Percentiles rank a stretch among this genome's conserved stretches.
Evolutionary conservation across 1,140 invertebrate genomes (phyloP).

Genomic region (Bombus vancouverensis): DNA sequence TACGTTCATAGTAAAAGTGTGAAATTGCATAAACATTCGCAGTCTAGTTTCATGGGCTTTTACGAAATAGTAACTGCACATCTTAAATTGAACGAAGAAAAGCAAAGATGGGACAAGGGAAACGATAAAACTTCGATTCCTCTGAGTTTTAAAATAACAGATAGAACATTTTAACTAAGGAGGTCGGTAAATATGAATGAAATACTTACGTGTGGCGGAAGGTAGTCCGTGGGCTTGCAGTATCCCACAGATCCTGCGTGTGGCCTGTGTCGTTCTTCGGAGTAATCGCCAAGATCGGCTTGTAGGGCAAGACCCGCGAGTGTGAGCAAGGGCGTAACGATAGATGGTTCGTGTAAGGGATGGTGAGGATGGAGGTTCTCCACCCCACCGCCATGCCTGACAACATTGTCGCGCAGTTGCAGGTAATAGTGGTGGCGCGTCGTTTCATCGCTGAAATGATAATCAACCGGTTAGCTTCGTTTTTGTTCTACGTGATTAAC

Average conservation of each 20-base stretch:
- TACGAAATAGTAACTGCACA: no score
- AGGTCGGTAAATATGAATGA: neutral
- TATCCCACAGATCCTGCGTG: slow-evolving; percentile 87
- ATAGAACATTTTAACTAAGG: neutral
- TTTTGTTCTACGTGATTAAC: neutral
- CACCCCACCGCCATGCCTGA: slow-evolving; percentile 86
- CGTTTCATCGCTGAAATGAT: slow-evolving; percentile 89
- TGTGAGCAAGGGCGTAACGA: slow-evolving; percentile 85
- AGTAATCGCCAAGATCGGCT: slow-evolving; percentile 93
- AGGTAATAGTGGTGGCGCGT: slow-evolving; percentile 96
- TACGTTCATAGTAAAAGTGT: no score
- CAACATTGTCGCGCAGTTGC: slow-evolving; percentile 95
- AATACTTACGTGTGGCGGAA: slow-evolving; percentile 84
- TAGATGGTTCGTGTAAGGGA: slow-evolving; percentile 85
- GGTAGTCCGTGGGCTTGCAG: slow-evolving; percentile 91
- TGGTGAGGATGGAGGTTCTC: slow-evolving; percentile 83
- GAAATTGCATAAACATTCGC: no score
- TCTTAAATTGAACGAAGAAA: no score
- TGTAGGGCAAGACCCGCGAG: slow-evolving; percentile 94
- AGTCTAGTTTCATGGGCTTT: no score
- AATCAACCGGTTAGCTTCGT: slow-evolving; percentile 3
- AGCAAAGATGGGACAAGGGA: no score
- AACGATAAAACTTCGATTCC: neutral
- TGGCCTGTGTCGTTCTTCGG: slow-evolving; percentile 82
- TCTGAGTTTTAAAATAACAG: neutral